These are phyloP conservation scores for Scaptomyza cyrtandrae DNA, from an alignment of 2,888 invertebrate species.

Conservation along the genomic window DNA sequence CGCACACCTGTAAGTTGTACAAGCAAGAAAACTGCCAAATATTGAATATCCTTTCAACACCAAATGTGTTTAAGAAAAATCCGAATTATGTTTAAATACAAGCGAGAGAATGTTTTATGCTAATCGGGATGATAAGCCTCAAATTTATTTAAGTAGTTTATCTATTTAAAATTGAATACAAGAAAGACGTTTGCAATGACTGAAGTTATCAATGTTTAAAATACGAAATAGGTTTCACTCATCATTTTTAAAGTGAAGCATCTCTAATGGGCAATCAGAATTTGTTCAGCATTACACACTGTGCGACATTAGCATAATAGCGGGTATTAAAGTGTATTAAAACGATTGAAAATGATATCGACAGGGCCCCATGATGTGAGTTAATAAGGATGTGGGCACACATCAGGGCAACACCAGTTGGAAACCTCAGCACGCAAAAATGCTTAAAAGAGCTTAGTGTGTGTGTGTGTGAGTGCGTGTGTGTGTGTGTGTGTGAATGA, in stretches of 20 bases:
- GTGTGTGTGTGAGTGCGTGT: not conserved
- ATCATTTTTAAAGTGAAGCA: no score
- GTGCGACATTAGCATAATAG: not conserved
- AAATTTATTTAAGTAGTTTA: no score
- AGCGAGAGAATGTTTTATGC: no score
- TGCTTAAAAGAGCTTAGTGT: conserved; percentile 73
- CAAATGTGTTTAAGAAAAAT: no score
- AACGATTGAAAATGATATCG: conserved; percentile 65
- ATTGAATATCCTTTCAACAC: conserved; percentile 1
- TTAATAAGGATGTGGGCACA: conserved; percentile 1
- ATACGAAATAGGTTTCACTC: no score
- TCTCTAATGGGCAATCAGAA: no score
- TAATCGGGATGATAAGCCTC: no score
- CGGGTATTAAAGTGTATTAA: not conserved
- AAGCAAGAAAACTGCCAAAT: not conserved
- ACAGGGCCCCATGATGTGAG: conserved; percentile 10
- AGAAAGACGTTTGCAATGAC: no score
- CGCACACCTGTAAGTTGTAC: not conserved
- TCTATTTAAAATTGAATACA: no score
- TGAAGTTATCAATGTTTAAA: no score
- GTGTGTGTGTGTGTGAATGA: conserved; percentile 23
- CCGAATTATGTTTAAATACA: no score
- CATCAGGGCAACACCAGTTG: not conserved
- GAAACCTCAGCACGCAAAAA: conserved; percentile 55
- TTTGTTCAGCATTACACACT: not conserved